phyloP scores from a whole-genome alignment of 2,888 invertebrate species.

The Crepidodera aurea region DNA sequence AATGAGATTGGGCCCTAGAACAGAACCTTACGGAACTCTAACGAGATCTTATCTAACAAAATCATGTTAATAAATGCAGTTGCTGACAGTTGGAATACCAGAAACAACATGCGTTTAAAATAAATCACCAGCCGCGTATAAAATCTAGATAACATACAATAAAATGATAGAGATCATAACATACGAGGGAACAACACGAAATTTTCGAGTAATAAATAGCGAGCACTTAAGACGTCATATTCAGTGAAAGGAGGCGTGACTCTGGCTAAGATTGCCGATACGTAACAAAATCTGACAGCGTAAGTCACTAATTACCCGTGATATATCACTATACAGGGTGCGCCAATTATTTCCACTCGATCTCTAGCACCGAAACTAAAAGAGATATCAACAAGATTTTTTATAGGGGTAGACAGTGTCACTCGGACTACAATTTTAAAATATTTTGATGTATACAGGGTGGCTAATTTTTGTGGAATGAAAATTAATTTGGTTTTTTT shows the following conservation, averaged over 20 bases:
- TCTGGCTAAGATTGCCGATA: slow-evolving; percentile 55
- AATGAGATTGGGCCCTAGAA: too few relatives aligned
- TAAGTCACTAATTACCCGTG: slow-evolving; percentile 61
- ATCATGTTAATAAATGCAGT: not conserved
- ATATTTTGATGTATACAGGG: too few relatives aligned
- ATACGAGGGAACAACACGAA: slow-evolving; percentile 54
- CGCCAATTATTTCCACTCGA: too few relatives aligned
- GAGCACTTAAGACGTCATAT: slow-evolving; percentile 57
- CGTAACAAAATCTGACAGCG: slow-evolving; percentile 58
- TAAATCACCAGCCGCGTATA: slow-evolving; percentile 48
- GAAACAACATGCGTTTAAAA: slow-evolving; percentile 39
- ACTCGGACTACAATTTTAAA: too few relatives aligned
- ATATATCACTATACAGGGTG: slow-evolving; percentile 61
- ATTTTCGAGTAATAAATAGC: slow-evolving; percentile 54
- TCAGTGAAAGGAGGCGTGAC: slow-evolving; percentile 55
- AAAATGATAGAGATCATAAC: slow-evolving; percentile 56
- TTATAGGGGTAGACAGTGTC: too few relatives aligned
- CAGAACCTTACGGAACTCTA: too few relatives aligned
- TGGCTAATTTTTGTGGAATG: too few relatives aligned
- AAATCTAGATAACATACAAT: slow-evolving; percentile 52
- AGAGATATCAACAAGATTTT: too few relatives aligned
- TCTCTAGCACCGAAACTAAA: too few relatives aligned
- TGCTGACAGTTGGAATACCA: not conserved
- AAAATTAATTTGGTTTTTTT: too few relatives aligned
- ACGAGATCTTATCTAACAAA: too few relatives aligned